A percentile compares a stretch with the other conserved stretches of the same genome.
Evolutionary conservation across 2,113 vertebrate species (phyloP).

Genomic region (Sardina pilchardus): DNA sequence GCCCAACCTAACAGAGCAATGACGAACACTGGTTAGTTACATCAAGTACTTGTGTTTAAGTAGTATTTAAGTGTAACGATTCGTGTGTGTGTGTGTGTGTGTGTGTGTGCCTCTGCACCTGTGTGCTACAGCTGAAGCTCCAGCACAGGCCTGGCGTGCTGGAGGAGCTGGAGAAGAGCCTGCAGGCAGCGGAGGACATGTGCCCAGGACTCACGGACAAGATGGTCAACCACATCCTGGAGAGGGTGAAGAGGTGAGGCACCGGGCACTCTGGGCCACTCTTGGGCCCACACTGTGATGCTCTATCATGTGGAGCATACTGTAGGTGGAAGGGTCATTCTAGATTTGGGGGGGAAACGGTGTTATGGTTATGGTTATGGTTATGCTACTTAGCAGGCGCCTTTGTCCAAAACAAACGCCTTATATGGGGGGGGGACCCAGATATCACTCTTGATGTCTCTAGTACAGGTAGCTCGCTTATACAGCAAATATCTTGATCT

Average conservation of each 20-base stretch:
- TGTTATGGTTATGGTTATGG: too few relatives aligned
- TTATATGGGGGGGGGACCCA: too few relatives aligned
- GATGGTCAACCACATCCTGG: slow-evolving; percentile 92
- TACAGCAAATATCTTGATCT: neutral
- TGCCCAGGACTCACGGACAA: slow-evolving; percentile 95
- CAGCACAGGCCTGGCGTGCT: slow-evolving; percentile 89
- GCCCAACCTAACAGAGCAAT: neutral
- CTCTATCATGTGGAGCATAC: too few relatives aligned
- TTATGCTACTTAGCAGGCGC: too few relatives aligned
- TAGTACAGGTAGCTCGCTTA: too few relatives aligned
- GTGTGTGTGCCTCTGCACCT: neutral
- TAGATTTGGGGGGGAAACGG: too few relatives aligned
- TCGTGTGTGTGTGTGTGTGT: neutral
- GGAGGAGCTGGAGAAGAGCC: slow-evolving; percentile 91
- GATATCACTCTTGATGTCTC: too few relatives aligned
- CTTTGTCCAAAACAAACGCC: too few relatives aligned
- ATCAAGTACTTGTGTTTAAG: neutral
- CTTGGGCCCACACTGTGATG: too few relatives aligned
- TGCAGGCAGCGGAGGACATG: slow-evolving; percentile 84
- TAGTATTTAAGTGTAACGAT: neutral
- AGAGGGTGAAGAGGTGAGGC: slow-evolving; percentile 86
- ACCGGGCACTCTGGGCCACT: too few relatives aligned
- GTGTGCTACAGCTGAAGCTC: slow-evolving; percentile 80
- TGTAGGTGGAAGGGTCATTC: too few relatives aligned
- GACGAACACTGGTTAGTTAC: neutral